Base-by-base conservation (phyloP, 2,797 vertebrate species). In the Channa striata region DNA sequence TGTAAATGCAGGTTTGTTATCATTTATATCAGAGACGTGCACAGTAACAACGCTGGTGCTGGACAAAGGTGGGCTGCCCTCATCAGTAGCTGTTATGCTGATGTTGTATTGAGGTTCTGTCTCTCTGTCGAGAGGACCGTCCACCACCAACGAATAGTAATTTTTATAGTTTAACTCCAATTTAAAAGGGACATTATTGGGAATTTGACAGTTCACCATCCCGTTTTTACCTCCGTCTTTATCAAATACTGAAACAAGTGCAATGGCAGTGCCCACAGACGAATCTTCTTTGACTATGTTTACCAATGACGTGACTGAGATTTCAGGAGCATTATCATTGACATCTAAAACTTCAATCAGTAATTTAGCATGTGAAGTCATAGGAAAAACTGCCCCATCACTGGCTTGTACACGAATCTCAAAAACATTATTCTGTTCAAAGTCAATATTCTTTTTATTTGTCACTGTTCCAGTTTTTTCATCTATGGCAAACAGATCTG, bases 381-480 rank as follows among this genome's bases (percentile, higher is more conserved):
- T 11, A 0, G 92, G 91, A 0, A 78, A 68, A 0, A 66, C 58
- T 0, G 93, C 93, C 33, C 87, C 86, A 50, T 96, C 95, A 36
- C 78, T 74, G 1, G 90, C 92, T 42, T 91, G 2, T 0, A 88
- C 85, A 19, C 74, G 51, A 7, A 93, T 86, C 39, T 93, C 92
- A 82, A 89, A 91, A 5, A 86, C 88, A 19, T 44, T 65, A 0
- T 73, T 81, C 0, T 78, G 23, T 56, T 94, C 93, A 47, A 66
- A 93, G 0, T 94, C 71, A 1, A 93, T 71, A 0, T 77, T 78
- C 0, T 78, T 90, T 44, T 70, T 93, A 21, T 92, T 85, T 17
- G 60, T 90, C 12, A 97, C 91, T 42, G 91, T 90, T 0, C 96
- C 96, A 0, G 82, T 96, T 51, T 71, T 78, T 0, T 90, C 73